Base-by-base conservation (phyloP, 2,113 vertebrate genomes). In the Fregata magnificens region DNA sequence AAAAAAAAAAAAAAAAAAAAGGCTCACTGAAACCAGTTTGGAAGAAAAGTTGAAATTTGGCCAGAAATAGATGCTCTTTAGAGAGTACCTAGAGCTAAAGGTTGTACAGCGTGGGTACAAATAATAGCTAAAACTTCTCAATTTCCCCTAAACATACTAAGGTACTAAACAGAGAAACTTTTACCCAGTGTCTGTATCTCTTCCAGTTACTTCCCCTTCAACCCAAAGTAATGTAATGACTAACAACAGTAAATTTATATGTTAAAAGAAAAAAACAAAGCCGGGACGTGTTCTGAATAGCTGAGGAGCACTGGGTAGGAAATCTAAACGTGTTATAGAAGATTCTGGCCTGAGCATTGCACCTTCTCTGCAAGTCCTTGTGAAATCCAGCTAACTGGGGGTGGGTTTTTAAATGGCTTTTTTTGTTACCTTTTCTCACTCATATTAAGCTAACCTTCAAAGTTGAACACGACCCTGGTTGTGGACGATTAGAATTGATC, bases 391-490 rank as follows among this genome's bases (percentile, higher is more conserved):
- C 0, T 21, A 36, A 13, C 1, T 5, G 9, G 8, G 20, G 34
- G 4, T 3, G 6, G 5, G 2, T 6, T 44, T 49, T 26, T 32
- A 7, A 62, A 47, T 16, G 45, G 21, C 17, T 49, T 42, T 63
- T 22, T 8, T 5, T 2, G 10, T 78, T 47, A 44, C 15, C 19
- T 42, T 87, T 93, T 73, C 16, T 70, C n/a, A 7, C 22, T 77
- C 1, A 0, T 5, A 3, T 6, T 62, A 40, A 62, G 20, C 18
- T 34, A 7, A 28, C 19, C 28, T 65, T 36, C 6, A 13, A 36
- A 38, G 29, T 10, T 44, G 67, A 69, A 50, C 58, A 1, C 2
- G 3, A 1, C 29, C 4, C 8, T 3, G 19, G 3, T 6, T 16
- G 32, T 7, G 28, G 38, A 8, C 4, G 3, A 12, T 12, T 14